Conservation (phyloP, 2,113 vertebrate genomes). For the Alligator sinensis region DNA sequence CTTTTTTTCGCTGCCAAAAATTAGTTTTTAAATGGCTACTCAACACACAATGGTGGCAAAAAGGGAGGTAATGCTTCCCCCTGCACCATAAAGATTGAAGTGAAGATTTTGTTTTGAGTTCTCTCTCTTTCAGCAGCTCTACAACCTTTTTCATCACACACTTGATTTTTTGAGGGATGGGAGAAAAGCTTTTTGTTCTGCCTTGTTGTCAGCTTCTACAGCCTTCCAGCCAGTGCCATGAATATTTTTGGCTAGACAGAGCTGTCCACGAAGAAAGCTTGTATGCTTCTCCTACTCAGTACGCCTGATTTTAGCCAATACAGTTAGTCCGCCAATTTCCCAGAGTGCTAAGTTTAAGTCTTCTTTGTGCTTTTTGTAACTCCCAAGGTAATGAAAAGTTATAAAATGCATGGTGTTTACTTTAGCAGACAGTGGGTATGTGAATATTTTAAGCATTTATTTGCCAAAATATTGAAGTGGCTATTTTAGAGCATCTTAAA, state of each 20-base stretch:
- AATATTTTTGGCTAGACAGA: background rate
- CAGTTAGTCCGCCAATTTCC: background rate
- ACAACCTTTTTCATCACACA: background rate
- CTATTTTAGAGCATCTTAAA: background rate
- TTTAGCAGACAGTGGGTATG: background rate
- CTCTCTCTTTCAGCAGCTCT: background rate
- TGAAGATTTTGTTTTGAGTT: background rate
- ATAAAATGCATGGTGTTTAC: background rate
- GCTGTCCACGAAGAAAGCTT: background rate
- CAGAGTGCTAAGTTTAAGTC: background rate
- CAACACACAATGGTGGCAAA: too few relatives aligned
- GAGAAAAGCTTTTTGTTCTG: background rate
- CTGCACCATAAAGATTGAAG: too few relatives aligned
- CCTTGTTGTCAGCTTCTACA: background rate
- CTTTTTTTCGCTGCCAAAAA: too few relatives aligned
- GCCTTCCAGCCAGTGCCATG: fast-evolving
- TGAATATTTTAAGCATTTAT: background rate
- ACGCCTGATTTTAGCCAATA: background rate
- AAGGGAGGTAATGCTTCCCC: too few relatives aligned
- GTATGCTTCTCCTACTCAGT: background rate
- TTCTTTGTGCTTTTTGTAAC: background rate
- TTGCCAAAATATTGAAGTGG: background rate
- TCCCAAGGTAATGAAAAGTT: background rate
- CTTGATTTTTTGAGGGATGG: background rate
- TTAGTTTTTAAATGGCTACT: too few relatives aligned